phyloP scores from a whole-genome alignment of 2,888 invertebrate genomes.

The Conomelus anceps region DNA sequence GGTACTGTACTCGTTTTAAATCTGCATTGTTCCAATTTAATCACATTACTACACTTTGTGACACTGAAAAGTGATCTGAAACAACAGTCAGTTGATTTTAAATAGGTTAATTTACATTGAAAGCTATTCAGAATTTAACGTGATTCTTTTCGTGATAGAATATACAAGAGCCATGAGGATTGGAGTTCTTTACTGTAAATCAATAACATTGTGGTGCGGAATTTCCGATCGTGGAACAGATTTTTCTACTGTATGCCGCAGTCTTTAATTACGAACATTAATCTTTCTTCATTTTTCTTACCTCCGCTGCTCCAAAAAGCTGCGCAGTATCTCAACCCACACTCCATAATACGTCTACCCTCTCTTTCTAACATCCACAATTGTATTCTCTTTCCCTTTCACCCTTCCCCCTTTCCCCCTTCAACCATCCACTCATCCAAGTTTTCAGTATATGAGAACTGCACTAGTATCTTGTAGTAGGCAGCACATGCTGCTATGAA shows the following conservation, averaged over 20 bases:
- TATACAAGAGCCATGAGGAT: background rate
- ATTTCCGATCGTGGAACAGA: background rate
- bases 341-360: background rate
- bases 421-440: background rate
- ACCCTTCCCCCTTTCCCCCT: background rate
- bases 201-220: background rate
- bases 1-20: no score
- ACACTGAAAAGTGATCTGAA: no score
- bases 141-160: no score
- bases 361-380: background rate
- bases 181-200: background rate
- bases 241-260: background rate
- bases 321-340: background rate
- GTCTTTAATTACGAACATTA: background rate
- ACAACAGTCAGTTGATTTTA: no score
- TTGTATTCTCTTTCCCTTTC: background rate
- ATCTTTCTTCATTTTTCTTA: background rate
- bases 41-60: no score
- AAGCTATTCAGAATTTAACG: background rate
- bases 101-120: no score
- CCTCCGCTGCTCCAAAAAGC: background rate
- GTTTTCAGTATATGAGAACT: background rate
- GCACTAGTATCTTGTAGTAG: background rate
- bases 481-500: background rate
- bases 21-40: no score